Percentiles rank a stretch among this genome's conserved stretches.
Conservation (phyloP, 2,797 vertebrate genomes). For the Tenualosa thibaudeaui region DNA sequence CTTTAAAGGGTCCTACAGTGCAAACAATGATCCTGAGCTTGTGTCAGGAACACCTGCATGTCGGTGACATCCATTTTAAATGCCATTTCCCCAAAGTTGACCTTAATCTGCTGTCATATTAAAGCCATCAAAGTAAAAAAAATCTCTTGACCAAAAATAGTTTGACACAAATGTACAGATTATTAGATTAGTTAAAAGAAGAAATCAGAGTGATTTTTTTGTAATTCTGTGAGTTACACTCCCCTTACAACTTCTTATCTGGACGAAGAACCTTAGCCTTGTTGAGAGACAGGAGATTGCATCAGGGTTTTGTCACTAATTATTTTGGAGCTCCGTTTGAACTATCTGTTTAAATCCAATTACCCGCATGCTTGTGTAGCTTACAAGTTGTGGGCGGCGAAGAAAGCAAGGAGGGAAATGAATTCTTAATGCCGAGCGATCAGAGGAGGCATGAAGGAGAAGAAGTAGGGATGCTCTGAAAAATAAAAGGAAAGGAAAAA, state of each 20-base stretch:
- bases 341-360: constrained; percentile 75
- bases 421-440: constrained; percentile 37
- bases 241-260: constrained; percentile 15
- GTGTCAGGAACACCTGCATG: too few species aligned
- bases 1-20: too few species aligned
- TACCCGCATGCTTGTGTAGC: constrained; percentile 65
- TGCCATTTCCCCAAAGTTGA: too few species aligned
- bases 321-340: constrained; percentile 69
- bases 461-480: constrained; percentile 30
- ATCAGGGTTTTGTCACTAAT: constrained; percentile 68
- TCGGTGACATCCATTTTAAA: too few species aligned
- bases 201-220: neutral
- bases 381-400: constrained; percentile 60
- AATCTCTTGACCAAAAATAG: neutral
- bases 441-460: neutral
- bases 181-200: neutral
- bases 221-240: neutral
- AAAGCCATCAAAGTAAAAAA: too few species aligned
- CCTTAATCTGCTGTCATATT: too few species aligned
- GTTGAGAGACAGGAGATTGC: constrained; percentile 55
- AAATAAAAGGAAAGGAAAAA: neutral
- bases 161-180: neutral
- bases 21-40: too few species aligned
- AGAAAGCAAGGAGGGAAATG: constrained; percentile 35
- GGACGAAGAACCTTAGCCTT: neutral